Conservation (phyloP, 35 echinoderm and acorn worm species). For the Heliocidaris erythrogramma region DNA sequence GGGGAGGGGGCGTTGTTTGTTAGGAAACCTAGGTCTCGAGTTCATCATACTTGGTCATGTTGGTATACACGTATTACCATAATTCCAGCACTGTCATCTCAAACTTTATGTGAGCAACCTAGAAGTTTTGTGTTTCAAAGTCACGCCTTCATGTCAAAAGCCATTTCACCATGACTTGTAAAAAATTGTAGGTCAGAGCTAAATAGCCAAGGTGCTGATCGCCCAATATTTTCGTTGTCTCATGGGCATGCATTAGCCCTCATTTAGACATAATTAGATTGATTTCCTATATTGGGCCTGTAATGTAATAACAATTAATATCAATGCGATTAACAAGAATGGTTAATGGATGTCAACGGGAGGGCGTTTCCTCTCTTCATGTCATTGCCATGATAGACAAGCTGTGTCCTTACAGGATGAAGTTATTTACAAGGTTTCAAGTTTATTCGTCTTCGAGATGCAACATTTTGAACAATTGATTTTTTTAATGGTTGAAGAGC, state of each 20-base stretch:
- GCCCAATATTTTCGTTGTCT: not conserved
- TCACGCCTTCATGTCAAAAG: no score
- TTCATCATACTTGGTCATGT: not conserved
- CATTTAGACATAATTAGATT: no score
- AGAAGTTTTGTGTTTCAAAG: no score
- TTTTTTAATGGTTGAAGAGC: no score
- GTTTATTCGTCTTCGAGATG: not conserved
- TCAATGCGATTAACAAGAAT: not conserved
- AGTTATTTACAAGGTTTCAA: not conserved
- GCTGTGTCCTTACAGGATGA: not conserved
- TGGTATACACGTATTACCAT: no score
- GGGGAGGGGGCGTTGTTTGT: not conserved
- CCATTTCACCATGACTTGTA: no score
- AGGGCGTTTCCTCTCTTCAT: not conserved
- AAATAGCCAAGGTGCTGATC: not conserved
- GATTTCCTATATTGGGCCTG: no score
- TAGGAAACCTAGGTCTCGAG: not conserved
- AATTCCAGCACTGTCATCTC: no score
- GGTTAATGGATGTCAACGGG: not conserved
- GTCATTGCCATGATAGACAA: not conserved
- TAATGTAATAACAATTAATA: no score
- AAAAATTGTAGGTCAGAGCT: not conserved
- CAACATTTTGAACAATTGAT: not conserved
- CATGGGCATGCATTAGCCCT: no score
- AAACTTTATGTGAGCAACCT: no score